Evolutionary conservation across 1,140 invertebrate genomes (phyloP).

Genomic region (Musca domestica): DNA sequence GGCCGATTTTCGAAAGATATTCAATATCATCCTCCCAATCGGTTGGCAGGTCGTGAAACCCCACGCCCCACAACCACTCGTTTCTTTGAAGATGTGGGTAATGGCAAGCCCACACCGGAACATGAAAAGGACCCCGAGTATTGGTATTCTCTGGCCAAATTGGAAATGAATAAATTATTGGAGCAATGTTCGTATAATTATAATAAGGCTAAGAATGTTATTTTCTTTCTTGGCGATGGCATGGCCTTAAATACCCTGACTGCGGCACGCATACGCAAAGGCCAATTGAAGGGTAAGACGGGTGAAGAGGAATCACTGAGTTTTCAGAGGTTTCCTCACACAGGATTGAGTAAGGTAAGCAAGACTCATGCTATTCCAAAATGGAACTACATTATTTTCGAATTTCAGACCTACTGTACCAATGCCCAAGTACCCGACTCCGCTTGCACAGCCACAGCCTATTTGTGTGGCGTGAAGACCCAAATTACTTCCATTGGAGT

Average conservation of each 20-base stretch:
- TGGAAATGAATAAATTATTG: slow-evolving; percentile 32
- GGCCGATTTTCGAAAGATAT: background rate
- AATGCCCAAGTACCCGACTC: slow-evolving; percentile 80
- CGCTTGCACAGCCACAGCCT: slow-evolving; percentile 72
- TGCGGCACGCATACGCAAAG: slow-evolving; percentile 65
- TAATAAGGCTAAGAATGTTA: slow-evolving; percentile 65
- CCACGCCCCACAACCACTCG: no score
- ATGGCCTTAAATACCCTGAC: slow-evolving; percentile 71
- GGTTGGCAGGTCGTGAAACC: background rate
- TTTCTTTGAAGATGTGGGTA: background rate
- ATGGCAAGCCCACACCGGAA: background rate
- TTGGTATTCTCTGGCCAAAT: slow-evolving; percentile 35
- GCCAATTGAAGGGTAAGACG: slow-evolving; percentile 57
- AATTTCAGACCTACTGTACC: slow-evolving; percentile 61
- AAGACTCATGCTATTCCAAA: background rate
- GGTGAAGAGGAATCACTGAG: slow-evolving; percentile 68
- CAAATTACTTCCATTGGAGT: slow-evolving; percentile 67
- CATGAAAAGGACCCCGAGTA: slow-evolving; percentile 24
- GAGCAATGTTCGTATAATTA: slow-evolving; percentile 12
- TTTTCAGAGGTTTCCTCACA: slow-evolving; percentile 74
- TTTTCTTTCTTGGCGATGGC: slow-evolving; percentile 76
- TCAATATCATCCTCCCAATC: background rate
- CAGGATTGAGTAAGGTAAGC: slow-evolving; percentile 64
- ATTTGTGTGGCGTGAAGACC: slow-evolving; percentile 70
- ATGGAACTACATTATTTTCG: background rate